Evolutionary conservation across 64 coral and sea anemone genomes (phyloP).

Genomic region (Actinia equina): DNA sequence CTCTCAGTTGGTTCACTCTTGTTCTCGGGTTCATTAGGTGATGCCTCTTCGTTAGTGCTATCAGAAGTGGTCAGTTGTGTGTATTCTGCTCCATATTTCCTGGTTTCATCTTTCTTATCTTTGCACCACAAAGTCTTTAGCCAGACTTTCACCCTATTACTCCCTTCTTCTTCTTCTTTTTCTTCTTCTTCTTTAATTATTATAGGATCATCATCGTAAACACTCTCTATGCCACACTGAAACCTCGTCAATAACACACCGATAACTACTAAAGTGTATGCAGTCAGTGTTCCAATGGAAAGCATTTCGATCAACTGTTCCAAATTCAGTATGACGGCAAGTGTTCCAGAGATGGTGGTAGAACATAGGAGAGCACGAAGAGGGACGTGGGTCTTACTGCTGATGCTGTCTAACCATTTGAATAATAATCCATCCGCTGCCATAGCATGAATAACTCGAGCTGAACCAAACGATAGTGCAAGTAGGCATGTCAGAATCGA

Average conservation of each 20-base stretch:
- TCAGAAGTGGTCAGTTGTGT: conserved; percentile 7
- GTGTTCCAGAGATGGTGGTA: not conserved
- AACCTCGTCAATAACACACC: conserved; percentile 50
- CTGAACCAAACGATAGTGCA: not conserved
- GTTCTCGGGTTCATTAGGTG: not conserved
- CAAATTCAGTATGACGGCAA: conserved; percentile 26
- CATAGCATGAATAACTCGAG: too few species aligned
- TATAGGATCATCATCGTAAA: conserved; percentile 9
- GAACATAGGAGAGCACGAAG: conserved; percentile 15
- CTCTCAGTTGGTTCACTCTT: conserved; percentile 27
- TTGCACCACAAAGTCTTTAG: conserved; percentile 37
- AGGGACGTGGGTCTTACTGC: conserved; percentile 36
- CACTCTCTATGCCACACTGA: conserved; percentile 52
- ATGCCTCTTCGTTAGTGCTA: not conserved
- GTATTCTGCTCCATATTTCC: not conserved
- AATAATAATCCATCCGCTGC: conserved; percentile 51
- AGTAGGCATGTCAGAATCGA: conserved; percentile 20
- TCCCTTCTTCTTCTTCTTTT: not conserved
- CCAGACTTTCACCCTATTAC: not conserved
- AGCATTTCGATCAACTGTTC: conserved; percentile 55
- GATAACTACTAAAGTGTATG: conserved; percentile 44
- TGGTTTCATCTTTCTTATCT: not conserved
- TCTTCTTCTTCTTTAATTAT: not conserved
- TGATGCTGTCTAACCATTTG: conserved; percentile 47
- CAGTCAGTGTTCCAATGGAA: conserved; percentile 51